Conservation (phyloP, 2,113 vertebrate species). For the Epinephelus moara region DNA sequence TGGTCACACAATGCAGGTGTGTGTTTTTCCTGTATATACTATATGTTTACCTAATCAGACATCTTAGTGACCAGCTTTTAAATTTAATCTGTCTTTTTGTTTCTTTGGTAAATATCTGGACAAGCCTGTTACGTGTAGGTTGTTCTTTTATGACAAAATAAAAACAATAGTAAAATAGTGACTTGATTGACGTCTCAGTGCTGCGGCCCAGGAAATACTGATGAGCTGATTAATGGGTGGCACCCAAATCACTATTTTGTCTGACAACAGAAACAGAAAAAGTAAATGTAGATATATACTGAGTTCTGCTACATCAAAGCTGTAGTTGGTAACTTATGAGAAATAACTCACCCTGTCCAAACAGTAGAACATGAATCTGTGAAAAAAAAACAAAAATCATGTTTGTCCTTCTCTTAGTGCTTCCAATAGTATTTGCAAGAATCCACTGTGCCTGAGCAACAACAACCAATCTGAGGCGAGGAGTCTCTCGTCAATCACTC, state of each 20-base stretch:
- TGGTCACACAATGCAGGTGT: too few relatives aligned
- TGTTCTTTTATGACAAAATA: not conserved
- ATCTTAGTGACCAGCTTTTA: not conserved
- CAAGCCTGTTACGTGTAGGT: not conserved
- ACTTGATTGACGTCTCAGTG: not conserved
- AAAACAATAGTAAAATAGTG: not conserved
- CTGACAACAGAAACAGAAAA: not conserved
- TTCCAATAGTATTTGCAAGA: too few relatives aligned
- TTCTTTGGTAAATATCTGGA: not conserved
- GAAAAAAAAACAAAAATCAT: too few relatives aligned
- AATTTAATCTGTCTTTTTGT: not conserved
- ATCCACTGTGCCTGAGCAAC: too few relatives aligned
- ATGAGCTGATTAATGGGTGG: not conserved
- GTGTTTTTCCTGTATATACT: not conserved
- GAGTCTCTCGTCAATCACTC: too few relatives aligned
- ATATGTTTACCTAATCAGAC: not conserved
- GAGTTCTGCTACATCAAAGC: not conserved
- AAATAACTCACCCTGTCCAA: too few relatives aligned
- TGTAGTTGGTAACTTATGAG: too few relatives aligned
- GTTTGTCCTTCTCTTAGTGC: too few relatives aligned
- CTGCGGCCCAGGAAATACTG: too few relatives aligned
- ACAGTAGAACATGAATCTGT: too few relatives aligned
- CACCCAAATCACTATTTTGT: not conserved
- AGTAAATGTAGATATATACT: not conserved
- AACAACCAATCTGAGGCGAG: too few relatives aligned